A percentile compares a stretch with the other conserved stretches of the same genome.
Evolutionary conservation across 2,797 vertebrate species (phyloP).

Genomic region (Oreonectes daqikongensis): DNA sequence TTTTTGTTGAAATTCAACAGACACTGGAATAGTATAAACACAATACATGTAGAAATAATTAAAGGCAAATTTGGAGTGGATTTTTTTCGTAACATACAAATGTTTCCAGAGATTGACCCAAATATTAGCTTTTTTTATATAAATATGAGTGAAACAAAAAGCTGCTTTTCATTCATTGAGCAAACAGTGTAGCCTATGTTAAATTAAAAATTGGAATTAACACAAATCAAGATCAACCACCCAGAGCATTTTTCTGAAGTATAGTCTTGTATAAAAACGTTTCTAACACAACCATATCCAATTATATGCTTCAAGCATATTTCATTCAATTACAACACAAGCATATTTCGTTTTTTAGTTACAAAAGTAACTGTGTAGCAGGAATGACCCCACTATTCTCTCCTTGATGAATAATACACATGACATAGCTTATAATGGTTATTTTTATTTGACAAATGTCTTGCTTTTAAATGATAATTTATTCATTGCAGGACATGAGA

Average conservation of each 20-base stretch:
- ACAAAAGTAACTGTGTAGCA: background rate
- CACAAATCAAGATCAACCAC: background rate
- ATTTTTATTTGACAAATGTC: conserved; percentile 32
- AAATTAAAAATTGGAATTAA: no score
- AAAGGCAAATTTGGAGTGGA: no score
- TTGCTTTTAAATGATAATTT: conserved; percentile 35
- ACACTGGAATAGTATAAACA: no score
- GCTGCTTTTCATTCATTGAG: no score
- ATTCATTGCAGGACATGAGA: conserved; percentile 85
- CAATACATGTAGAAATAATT: no score
- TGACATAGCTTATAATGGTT: background rate
- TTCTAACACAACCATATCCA: background rate
- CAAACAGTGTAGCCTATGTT: no score
- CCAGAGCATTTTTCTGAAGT: background rate
- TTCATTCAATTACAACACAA: background rate
- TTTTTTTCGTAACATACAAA: no score
- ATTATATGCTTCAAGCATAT: background rate
- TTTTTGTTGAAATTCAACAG: no score
- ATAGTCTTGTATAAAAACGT: background rate
- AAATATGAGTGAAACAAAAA: no score
- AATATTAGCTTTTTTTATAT: no score
- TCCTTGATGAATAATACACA: conserved; percentile 24
- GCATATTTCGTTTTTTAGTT: background rate
- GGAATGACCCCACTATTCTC: background rate
- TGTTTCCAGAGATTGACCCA: no score